phyloP scores from a whole-genome alignment of 2,113 vertebrate genomes.

The Tychaedon coryphoeus region DNA sequence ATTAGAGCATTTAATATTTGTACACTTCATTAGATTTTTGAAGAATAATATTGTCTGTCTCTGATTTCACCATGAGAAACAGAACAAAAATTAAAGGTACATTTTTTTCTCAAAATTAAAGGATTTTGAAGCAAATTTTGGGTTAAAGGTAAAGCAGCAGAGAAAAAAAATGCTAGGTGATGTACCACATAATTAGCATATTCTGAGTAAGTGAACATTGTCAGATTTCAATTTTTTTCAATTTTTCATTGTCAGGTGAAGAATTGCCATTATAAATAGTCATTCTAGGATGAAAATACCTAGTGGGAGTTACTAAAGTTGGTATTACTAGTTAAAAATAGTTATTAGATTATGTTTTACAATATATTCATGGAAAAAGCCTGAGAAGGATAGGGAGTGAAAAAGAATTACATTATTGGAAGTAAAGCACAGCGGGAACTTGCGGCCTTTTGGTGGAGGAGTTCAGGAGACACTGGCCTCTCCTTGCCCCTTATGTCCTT shows the following conservation, averaged over 20 bases:
- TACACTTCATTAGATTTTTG: background rate
- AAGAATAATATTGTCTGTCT: background rate
- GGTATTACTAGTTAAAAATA: background rate
- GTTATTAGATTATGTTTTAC: background rate
- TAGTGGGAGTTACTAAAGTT: background rate
- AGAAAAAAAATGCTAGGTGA: background rate
- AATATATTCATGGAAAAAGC: background rate
- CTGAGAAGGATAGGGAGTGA: background rate
- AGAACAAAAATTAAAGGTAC: background rate
- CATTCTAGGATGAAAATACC: background rate
- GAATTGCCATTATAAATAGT: background rate
- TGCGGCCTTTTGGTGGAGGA: background rate
- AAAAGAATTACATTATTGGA: background rate
- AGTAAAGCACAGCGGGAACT: background rate
- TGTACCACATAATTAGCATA: background rate
- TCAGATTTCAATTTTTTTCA: no score
- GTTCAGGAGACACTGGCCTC: background rate
- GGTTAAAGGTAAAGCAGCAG: background rate
- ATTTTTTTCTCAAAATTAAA: background rate
- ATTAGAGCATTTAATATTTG: background rate
- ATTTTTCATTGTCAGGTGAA: no score
- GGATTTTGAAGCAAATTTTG: background rate
- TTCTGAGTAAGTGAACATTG: background rate
- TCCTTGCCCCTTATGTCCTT: background rate
- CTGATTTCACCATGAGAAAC: background rate